phyloP scores from a whole-genome alignment of 2,113 vertebrate genomes.

The Origma solitaria region DNA sequence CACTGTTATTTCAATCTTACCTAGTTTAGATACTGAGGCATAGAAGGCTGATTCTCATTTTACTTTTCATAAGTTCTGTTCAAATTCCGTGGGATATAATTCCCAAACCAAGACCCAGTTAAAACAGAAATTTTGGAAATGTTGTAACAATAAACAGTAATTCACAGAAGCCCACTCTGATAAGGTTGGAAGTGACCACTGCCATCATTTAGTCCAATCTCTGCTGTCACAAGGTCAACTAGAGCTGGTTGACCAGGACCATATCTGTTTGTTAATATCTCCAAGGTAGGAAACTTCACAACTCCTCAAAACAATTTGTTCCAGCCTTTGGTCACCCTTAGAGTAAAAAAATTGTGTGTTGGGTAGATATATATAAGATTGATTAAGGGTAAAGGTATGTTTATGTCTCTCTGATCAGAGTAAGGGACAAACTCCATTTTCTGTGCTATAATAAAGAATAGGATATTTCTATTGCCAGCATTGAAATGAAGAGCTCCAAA shows the following conservation, averaged over 20 bases:
- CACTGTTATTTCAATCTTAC: not conserved
- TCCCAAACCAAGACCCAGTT: not conserved
- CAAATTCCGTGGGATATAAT: not conserved
- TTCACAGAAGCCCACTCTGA: not conserved
- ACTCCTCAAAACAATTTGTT: not conserved
- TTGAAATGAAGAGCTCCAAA: not conserved
- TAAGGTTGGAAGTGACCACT: not conserved
- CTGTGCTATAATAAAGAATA: not conserved
- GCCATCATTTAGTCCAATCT: not conserved
- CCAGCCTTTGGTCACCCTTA: not conserved
- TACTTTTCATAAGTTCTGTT: not conserved
- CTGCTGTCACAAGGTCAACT: not conserved
- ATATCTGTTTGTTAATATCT: not conserved
- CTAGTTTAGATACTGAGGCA: not conserved
- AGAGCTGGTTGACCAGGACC: not conserved
- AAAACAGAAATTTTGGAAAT: not conserved
- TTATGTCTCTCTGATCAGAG: not conserved
- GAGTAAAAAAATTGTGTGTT: not conserved
- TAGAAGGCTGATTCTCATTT: not conserved
- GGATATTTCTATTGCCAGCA: not conserved
- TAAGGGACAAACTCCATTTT: not conserved
- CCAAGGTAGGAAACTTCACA: not conserved
- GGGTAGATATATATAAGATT: not conserved
- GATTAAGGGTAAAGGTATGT: not conserved
- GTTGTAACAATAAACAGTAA: not conserved